phyloP scores from a whole-genome alignment of 2,113 vertebrate species.

The Vimba vimba region DNA sequence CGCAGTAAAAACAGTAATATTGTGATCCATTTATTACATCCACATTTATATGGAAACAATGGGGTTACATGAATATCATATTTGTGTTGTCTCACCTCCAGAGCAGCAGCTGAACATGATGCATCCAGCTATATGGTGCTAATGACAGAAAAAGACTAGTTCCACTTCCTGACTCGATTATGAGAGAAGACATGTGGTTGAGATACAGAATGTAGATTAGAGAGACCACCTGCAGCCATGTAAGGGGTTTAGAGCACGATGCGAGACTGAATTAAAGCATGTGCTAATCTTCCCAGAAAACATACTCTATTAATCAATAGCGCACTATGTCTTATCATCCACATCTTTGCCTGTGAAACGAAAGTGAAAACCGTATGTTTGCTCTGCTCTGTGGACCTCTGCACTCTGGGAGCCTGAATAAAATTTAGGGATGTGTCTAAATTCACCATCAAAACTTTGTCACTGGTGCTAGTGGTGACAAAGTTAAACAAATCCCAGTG shows the following conservation, averaged over 20 bases:
- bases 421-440: background rate
- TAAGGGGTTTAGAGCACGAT: conserved; percentile 50
- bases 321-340: background rate
- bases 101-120: conserved; percentile 64
- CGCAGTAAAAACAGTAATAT: too few relatives aligned
- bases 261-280: conserved; percentile 44
- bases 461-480: background rate
- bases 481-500: background rate
- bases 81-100: conserved; percentile 39
- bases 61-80: conserved; percentile 39
- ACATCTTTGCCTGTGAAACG: background rate
- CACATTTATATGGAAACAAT: conserved; percentile 65
- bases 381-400: background rate
- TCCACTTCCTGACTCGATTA: conserved; percentile 40
- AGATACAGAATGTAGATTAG: conserved; percentile 49
- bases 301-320: conserved; percentile 23
- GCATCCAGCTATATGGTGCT: conserved; percentile 51
- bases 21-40: background rate
- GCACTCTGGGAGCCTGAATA: background rate
- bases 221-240: conserved; percentile 45
- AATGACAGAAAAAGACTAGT: conserved; percentile 27
- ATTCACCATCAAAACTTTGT: background rate
- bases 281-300: conserved; percentile 34
- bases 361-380: background rate
- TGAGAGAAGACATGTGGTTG: conserved; percentile 45